Evolutionary conservation across 2,888 invertebrate species (phyloP).

Genomic region (Cerastoderma edule): DNA sequence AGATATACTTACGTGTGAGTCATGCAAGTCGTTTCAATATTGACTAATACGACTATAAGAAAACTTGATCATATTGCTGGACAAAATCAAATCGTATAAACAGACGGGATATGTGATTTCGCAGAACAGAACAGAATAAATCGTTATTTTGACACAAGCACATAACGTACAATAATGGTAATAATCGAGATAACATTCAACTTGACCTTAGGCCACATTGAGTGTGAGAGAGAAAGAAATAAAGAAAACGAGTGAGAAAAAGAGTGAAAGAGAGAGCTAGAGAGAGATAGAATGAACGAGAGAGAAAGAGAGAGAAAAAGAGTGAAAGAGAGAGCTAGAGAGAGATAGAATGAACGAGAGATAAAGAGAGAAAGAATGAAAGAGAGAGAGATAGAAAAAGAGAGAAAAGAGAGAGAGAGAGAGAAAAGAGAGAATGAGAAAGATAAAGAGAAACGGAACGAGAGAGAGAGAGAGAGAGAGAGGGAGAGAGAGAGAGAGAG

Average conservation of each 20-base stretch:
- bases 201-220: no score
- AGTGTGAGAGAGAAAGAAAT: neutral
- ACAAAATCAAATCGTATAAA: no score
- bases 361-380: neutral
- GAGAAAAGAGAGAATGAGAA: neutral
- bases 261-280: neutral
- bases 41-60: no score
- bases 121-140: no score
- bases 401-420: neutral
- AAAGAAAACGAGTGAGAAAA: neutral
- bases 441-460: neutral
- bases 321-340: neutral
- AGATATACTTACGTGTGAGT: no score
- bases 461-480: neutral
- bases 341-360: neutral
- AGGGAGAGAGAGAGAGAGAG: neutral
- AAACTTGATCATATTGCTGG: no score
- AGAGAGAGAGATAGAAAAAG: neutral
- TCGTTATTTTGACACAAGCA: no score
- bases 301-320: neutral
- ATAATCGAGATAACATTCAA: no score
- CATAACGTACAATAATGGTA: no score
- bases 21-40: no score
- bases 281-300: neutral
- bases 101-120: no score